A percentile compares a stretch with the other conserved stretches of the same genome.
These are phyloP conservation scores for Zalophus californianus DNA, from an alignment of 2,797 vertebrate genomes.

Conservation along the genomic window DNA sequence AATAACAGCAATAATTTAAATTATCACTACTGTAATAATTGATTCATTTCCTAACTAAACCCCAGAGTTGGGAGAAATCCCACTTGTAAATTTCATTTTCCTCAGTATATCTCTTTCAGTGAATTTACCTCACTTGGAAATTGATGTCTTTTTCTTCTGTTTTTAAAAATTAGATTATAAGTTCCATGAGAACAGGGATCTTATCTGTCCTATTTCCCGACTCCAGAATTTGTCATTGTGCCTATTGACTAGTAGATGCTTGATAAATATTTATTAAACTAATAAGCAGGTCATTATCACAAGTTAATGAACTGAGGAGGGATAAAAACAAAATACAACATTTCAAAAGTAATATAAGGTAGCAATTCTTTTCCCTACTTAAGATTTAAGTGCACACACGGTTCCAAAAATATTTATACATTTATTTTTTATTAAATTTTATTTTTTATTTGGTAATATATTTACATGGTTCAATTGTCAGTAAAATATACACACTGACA, in stretches of 20 bases:
- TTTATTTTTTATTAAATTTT: neutral
- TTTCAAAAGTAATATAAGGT: neutral
- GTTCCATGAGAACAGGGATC: neutral
- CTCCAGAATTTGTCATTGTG: neutral
- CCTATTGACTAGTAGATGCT: neutral
- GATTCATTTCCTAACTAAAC: neutral
- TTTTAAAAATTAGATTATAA: neutral
- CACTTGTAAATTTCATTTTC: neutral
- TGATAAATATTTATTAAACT: neutral
- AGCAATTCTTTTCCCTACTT: neutral
- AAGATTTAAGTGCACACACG: neutral
- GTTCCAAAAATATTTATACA: neutral
- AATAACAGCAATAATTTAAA: slow-evolving; percentile 17
- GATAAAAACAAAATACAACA: slow-evolving; percentile 11
- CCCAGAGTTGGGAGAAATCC: neutral
- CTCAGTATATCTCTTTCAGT: neutral
- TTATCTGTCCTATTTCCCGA: neutral
- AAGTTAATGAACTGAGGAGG: neutral
- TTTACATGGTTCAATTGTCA: neutral
- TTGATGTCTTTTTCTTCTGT: neutral
- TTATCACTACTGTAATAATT: neutral
- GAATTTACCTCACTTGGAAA: neutral
- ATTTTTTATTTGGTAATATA: neutral
- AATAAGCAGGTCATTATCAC: neutral
- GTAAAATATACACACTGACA: neutral